Percentiles rank a stretch among this genome's conserved stretches.
These are phyloP conservation scores for Spodoptera littoralis DNA, from an alignment of 2,888 invertebrate species.

Conservation along the genomic window DNA sequence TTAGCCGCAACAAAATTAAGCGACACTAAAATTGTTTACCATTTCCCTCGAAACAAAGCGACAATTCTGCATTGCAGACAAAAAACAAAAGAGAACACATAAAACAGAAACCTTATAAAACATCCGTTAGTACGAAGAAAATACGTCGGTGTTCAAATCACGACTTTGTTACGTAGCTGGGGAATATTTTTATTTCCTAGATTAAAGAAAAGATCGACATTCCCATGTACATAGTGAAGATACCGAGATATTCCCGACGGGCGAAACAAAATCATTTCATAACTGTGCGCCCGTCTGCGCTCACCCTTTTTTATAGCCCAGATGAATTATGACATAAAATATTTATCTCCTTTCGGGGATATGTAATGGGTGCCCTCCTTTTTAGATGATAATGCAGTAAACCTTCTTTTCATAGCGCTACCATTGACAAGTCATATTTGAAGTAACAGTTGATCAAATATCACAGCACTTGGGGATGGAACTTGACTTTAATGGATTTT, in stretches of 20 bases:
- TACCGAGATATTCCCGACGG: conserved; percentile 67
- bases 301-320: conserved; percentile 81
- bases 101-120: conserved; percentile 41
- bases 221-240: conserved; percentile 62
- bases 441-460: conserved; percentile 54
- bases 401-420: conserved; percentile 75
- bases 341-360: conserved; percentile 82
- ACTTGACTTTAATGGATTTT: no score
- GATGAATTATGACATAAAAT: conserved; percentile 86
- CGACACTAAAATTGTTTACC: conserved; percentile 7
- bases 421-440: conserved; percentile 68
- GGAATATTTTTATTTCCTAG: conserved; percentile 67
- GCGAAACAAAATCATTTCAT: conserved; percentile 75
- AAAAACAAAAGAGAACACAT: conserved; percentile 33
- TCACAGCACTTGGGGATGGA: conserved; percentile 27
- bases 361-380: conserved; percentile 79
- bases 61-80: conserved; percentile 43
- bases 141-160: conserved; percentile 47
- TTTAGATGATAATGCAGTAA: conserved; percentile 80
- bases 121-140: conserved; percentile 42
- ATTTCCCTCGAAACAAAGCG: conserved; percentile 34
- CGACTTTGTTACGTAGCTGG: conserved; percentile 53
- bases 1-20: conserved; percentile 16
- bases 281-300: conserved; percentile 71
- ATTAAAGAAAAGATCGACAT: conserved; percentile 72